Evolutionary conservation across 2,113 vertebrate genomes (phyloP).

Genomic region (Vulpes ferrilata): DNA sequence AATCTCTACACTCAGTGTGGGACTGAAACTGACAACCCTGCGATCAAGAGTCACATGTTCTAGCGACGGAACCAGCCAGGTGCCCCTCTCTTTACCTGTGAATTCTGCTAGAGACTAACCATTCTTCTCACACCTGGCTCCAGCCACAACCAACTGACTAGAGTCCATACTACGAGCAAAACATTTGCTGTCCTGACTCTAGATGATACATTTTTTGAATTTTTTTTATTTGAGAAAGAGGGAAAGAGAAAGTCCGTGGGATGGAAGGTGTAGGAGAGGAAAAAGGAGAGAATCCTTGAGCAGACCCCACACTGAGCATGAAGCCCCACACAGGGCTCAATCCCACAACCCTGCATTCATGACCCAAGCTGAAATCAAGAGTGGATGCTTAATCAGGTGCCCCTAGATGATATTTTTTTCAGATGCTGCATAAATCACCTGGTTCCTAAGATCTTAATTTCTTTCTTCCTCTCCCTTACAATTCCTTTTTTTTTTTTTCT

Average conservation of each 20-base stretch:
- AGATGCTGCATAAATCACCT: background rate
- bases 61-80: background rate
- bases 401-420: background rate
- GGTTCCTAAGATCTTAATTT: background rate
- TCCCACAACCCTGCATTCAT: background rate
- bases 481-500: background rate
- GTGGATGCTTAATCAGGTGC: background rate
- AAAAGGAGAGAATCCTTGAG: background rate
- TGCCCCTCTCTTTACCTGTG: background rate
- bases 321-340: background rate
- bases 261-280: background rate
- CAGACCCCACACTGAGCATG: background rate
- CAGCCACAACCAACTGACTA: background rate
- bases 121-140: background rate
- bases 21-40: background rate
- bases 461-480: background rate
- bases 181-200: background rate
- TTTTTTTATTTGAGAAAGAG: background rate
- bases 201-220: background rate
- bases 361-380: background rate
- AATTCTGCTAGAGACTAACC: background rate
- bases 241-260: background rate
- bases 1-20: background rate
- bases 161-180: background rate
- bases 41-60: background rate